phyloP scores from a whole-genome alignment of 2,113 vertebrate species.

The Ibidorhyncha struthersii region DNA sequence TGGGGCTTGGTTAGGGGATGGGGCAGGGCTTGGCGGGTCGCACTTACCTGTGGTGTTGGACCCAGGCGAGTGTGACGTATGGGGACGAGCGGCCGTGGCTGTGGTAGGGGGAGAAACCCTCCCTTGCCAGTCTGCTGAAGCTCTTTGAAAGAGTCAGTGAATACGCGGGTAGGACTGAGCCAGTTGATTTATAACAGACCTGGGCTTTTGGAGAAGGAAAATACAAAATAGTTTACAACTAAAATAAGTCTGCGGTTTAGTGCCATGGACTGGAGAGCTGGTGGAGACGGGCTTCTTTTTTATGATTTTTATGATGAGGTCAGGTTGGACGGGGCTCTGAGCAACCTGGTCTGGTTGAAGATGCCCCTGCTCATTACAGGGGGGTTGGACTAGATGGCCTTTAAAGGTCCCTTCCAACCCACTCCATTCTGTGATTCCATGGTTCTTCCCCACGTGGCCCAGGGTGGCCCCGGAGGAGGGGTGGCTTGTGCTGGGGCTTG shows the following conservation, averaged over 20 bases:
- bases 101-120: background rate
- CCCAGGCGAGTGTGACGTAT: background rate
- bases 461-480: background rate
- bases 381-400: background rate
- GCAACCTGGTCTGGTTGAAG: background rate
- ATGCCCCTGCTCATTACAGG: background rate
- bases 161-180: background rate
- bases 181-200: background rate
- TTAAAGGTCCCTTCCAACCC: background rate
- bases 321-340: background rate
- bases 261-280: background rate
- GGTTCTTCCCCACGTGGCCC: background rate
- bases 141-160: background rate
- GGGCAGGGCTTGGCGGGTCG: accelerated
- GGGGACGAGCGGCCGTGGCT: accelerated
- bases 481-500: background rate
- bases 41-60: background rate
- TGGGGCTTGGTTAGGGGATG: background rate
- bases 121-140: background rate
- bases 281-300: background rate
- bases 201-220: background rate
- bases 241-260: background rate
- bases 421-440: background rate
- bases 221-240: background rate
- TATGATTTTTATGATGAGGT: background rate